phyloP scores from a whole-genome alignment of 2,888 invertebrate genomes.

The Autographa gamma region DNA sequence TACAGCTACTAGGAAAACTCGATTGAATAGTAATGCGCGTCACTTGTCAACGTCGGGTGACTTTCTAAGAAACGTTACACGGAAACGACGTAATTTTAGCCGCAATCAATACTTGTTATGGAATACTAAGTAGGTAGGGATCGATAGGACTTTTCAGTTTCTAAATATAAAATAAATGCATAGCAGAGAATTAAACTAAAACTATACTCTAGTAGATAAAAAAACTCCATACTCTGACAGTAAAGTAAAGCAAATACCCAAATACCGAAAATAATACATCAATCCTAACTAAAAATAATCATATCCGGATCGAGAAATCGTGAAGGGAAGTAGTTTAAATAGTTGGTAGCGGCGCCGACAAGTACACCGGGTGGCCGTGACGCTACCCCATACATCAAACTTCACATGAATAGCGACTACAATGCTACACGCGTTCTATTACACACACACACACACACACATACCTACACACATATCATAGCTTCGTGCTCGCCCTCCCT shows the following conservation, averaged over 20 bases:
- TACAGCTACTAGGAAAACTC: slow-evolving; percentile 47
- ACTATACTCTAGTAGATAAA: too few relatives aligned
- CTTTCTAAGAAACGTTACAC: slow-evolving; percentile 23
- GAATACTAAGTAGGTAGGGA: not conserved
- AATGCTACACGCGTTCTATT: slow-evolving; percentile 39
- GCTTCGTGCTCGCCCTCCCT: slow-evolving; percentile 20
- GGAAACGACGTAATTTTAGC: slow-evolving; percentile 25
- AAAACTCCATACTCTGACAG: too few relatives aligned
- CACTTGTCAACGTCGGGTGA: slow-evolving; percentile 42
- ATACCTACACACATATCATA: slow-evolving; percentile 11
- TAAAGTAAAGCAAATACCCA: not conserved
- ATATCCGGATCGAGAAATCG: slow-evolving; percentile 41
- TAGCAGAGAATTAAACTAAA: too few relatives aligned
- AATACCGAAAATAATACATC: not conserved
- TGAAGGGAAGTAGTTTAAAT: slow-evolving; percentile 50
- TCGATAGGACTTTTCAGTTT: not conserved
- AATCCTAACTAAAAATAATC: not conserved
- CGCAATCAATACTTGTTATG: not conserved
- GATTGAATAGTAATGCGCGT: slow-evolving; percentile 32
- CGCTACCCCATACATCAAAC: slow-evolving; percentile 66
- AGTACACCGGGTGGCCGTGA: slow-evolving; percentile 65
- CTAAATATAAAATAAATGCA: not conserved
- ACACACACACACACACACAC: slow-evolving; percentile 27
- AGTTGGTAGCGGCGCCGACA: slow-evolving; percentile 41
- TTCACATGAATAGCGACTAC: slow-evolving; percentile 64